A percentile compares a stretch with the other conserved stretches of the same genome.
phyloP scores from a whole-genome alignment of 1,140 invertebrate genomes.

The Antheraea pernyi region DNA sequence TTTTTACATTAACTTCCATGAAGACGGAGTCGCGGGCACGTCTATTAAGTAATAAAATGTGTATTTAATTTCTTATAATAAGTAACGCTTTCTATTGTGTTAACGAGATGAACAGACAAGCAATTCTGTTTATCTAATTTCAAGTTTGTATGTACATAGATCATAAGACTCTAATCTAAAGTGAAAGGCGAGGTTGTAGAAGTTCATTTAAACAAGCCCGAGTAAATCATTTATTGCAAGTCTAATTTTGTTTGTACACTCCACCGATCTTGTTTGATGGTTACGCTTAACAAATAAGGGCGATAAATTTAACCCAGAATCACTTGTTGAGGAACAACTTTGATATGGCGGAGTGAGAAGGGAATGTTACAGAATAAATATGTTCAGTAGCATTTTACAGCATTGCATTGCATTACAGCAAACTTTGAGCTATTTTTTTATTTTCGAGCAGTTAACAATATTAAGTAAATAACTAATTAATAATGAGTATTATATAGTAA shows the following conservation, averaged over 20 bases:
- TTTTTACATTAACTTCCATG: too few relatives aligned
- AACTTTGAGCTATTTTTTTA: too few relatives aligned
- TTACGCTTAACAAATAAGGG: slow-evolving; percentile 10
- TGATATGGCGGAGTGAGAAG: neutral
- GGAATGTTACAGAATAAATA: neutral
- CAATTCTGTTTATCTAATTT: slow-evolving; percentile 46
- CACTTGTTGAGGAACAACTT: slow-evolving; percentile 2
- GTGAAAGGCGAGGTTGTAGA: slow-evolving; percentile 18
- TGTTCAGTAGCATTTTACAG: neutral
- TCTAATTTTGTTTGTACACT: slow-evolving; percentile 19
- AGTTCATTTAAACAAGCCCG: slow-evolving; percentile 22
- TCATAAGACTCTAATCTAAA: slow-evolving; percentile 25
- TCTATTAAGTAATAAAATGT: slow-evolving; percentile 13
- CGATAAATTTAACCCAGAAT: neutral
- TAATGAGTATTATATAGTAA: too few relatives aligned
- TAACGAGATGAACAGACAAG: slow-evolving; percentile 38
- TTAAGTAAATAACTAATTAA: too few relatives aligned
- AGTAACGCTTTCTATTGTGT: slow-evolving; percentile 40
- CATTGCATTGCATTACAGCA: neutral
- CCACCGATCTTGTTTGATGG: slow-evolving; percentile 17
- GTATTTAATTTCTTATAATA: slow-evolving; percentile 43
- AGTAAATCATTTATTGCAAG: slow-evolving; percentile 20
- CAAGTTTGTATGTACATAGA: slow-evolving; percentile 34
- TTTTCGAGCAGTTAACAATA: too few relatives aligned
- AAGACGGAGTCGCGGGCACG: too few relatives aligned